These are phyloP conservation scores for Apomyelois bistriatella DNA, from an alignment of 2,888 invertebrate species.

Conservation along the genomic window DNA sequence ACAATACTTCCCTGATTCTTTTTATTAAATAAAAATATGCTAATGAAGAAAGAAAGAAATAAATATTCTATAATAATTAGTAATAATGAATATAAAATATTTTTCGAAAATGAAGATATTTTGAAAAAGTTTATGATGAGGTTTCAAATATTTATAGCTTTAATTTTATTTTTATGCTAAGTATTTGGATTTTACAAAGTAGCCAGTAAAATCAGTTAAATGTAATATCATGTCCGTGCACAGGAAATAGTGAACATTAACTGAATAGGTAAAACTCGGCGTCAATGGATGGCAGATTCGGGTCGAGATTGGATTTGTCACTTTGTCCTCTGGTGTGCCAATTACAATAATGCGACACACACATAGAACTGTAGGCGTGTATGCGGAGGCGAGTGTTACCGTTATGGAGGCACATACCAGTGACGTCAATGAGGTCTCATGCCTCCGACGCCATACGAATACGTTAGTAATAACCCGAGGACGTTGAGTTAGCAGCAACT, in stretches of 20 bases:
- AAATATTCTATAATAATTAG: too few relatives aligned
- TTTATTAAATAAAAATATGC: neutral
- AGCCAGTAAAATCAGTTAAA: too few relatives aligned
- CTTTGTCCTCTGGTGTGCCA: constrained; percentile 51
- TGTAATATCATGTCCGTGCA: constrained; percentile 22
- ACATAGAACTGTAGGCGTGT: constrained; percentile 48
- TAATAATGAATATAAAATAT: too few relatives aligned
- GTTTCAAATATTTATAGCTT: too few relatives aligned
- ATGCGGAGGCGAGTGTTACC: constrained; percentile 73
- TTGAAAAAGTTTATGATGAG: too few relatives aligned
- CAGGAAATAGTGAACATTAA: constrained; percentile 31
- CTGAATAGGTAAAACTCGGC: constrained; percentile 32
- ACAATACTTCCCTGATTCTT: neutral
- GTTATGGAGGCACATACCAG: constrained; percentile 78
- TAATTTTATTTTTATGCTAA: too few relatives aligned
- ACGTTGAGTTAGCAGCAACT: constrained; percentile 44
- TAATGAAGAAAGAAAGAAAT: too few relatives aligned
- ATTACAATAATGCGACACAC: constrained; percentile 56
- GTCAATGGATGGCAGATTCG: constrained; percentile 49
- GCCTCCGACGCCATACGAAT: constrained; percentile 67
- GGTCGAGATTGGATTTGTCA: constrained; percentile 65
- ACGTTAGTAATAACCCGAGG: constrained; percentile 60
- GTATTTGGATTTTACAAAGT: too few relatives aligned
- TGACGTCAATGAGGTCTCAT: constrained; percentile 76
- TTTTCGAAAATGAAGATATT: too few relatives aligned